These are phyloP conservation scores for Crocuta crocuta DNA, from an alignment of 2,113 vertebrate genomes.

Conservation along the genomic window DNA sequence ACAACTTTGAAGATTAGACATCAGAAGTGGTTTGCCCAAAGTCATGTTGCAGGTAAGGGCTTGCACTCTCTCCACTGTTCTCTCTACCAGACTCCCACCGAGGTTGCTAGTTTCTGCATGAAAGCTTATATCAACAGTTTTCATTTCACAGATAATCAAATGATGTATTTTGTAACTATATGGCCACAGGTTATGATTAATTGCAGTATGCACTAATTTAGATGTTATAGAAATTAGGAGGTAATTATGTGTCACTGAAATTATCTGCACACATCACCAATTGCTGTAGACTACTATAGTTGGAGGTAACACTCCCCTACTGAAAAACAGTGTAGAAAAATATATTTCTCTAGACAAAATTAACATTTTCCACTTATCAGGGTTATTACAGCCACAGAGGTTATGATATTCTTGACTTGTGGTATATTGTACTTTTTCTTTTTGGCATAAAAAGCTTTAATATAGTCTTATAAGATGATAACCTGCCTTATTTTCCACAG, in stretches of 20 bases:
- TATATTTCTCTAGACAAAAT: background rate
- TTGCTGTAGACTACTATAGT: constrained; percentile 6
- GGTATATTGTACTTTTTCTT: background rate
- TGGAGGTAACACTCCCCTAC: background rate
- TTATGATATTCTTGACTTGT: background rate
- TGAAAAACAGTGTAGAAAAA: constrained; percentile 2
- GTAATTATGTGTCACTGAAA: constrained; percentile 69
- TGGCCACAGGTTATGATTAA: constrained; percentile 67
- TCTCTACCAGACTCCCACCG: background rate
- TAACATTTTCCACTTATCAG: background rate
- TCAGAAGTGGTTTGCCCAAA: background rate
- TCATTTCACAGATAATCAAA: constrained; percentile 54
- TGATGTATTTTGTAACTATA: constrained; percentile 58
- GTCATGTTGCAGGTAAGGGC: background rate
- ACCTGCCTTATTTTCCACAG: background rate
- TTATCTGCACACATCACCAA: constrained; percentile 53
- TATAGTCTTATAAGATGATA: background rate
- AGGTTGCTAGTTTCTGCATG: constrained; percentile 14
- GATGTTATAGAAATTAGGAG: constrained; percentile 65
- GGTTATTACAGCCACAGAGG: background rate
- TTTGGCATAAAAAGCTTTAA: background rate
- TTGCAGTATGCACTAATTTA: constrained; percentile 61
- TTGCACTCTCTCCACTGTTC: background rate
- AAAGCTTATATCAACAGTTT: constrained; percentile 61
- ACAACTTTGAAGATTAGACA: background rate